Percentiles rank a stretch among this genome's conserved stretches.
phyloP scores from a whole-genome alignment of 2,797 vertebrate species.

The Champsocephalus esox region DNA sequence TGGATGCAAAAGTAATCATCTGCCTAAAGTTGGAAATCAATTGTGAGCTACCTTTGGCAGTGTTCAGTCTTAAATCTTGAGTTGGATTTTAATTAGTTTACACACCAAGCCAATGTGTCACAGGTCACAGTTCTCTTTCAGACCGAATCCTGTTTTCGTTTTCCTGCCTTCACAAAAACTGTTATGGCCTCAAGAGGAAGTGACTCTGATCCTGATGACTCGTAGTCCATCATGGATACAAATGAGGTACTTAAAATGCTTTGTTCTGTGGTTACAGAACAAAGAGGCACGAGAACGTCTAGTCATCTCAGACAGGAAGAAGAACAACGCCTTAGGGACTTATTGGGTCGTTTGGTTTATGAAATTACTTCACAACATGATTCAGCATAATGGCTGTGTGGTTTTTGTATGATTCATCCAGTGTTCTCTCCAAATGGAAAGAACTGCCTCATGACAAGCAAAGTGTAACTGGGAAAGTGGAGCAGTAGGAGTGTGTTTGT shows the following conservation, averaged over 20 bases:
- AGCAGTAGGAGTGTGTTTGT: background rate
- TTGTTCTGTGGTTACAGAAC: background rate
- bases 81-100: background rate
- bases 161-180: background rate
- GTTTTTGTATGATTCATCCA: constrained; percentile 27
- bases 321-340: fast-evolving
- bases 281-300: background rate
- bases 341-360: background rate
- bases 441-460: background rate
- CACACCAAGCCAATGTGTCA: background rate
- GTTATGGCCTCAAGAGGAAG: background rate
- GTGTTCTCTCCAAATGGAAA: background rate
- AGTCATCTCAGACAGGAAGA: constrained; percentile 4
- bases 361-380: constrained; percentile 9
- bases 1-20: background rate
- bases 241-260: background rate
- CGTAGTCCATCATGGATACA: background rate
- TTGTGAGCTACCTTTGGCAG: background rate
- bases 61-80: background rate
- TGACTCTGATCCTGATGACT: background rate
- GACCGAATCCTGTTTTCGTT: background rate
- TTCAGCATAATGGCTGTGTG: constrained; percentile 1
- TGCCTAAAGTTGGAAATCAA: background rate
- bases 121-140: background rate
- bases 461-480: background rate